Base-by-base conservation (phyloP, 2,888 invertebrate species). In the Drosophila kanekoi region DNA sequence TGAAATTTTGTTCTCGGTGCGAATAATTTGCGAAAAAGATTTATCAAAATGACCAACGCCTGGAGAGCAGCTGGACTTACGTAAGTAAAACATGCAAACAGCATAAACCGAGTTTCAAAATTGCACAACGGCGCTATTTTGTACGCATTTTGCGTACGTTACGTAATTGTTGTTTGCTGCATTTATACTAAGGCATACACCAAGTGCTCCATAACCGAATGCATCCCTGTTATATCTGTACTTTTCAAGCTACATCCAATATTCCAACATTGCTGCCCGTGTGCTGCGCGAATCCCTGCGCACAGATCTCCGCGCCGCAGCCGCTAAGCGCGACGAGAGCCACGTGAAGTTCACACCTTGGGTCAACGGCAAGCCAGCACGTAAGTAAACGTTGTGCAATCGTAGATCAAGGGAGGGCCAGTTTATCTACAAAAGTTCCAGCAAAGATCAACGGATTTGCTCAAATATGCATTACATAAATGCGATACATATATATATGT, bases 211-310 rank as follows among this genome's bases (percentile, higher is more conserved):
- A 35, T 52, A 56, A 43, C 16, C 14, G 13, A 8, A 53, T 59
- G 51, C 32, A 44, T 9, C 20, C 32, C 32, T 54, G 16, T 54
- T 40, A 45, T 47, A 16, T 52, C 38, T 43, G 41, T 40, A 1
- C 8, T 16, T 32, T 71, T 62, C 3, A 71, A 99, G 98, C 93
- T 99, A 99, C 94, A 96, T 99, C 93, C 97, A 97, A 93, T 99
- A 97, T 93, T 99, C 98, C 65, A 97, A 96, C 92, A 97, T 99
- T 90, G 98, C 98, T 89, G 98, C 98, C 20, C 95, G 94, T 89
- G 93, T 97, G 57, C 93, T 98, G 63, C 94, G 98, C 66, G 94
- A 95, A 90, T 94, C 97, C 13, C 92, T 98, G 81, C 98, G 98
- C 92, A 92, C 95, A 1, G 96, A 97, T 45, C 84, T 96, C 0